Evolutionary conservation across 2,797 vertebrate species (phyloP), one percentile per base, ranked within the genome.

Genomic region (Rallus crepitans): DNA sequence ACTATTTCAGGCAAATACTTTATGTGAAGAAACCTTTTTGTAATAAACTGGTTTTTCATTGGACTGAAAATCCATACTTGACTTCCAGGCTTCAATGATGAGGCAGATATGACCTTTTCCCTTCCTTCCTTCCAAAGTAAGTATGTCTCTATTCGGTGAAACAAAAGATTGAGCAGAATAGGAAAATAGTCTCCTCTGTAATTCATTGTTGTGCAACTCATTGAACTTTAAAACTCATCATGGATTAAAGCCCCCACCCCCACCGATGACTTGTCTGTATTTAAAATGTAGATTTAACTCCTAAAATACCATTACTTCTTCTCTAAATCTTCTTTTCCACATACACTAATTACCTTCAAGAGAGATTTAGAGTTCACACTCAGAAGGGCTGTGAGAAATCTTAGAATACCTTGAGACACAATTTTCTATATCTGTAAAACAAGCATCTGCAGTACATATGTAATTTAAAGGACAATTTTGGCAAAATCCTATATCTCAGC

Each of bases 251-350:
- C 53, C 23, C 56, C 24, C 18, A 7, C 10, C 5, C 2, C 15
- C 11, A 42, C 50, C 25, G 31, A 91, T 15, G 55, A 53, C 23
- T 37, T 3, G 4, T 70, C 56, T 63, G 31, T 48, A 40, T 82
- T 85, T 87, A 71, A 17, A 47, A 45, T 53, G 68, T 16, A 91
- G 75, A 65, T 79, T 93, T 65, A 87, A 65, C 64, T 91, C 78
- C 33, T 82, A 35, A 82, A 91, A 71, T 48, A 57, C 66, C 88
- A 90, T 86, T 52, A 87, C 72, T 20, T 47, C 53, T 64, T 78
- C 37, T 50, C 33, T 25, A 93, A 96, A 86, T 86, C 82, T 64
- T 56, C 45, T 93, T 90, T 82, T 59, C 73, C 90, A 90, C 77
- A 80, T 88, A 80, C 31, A 68, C 18, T 71, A 30, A 88, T 86